Conservation (phyloP, 2,113 vertebrate genomes). For the Picathartes gymnocephalus region DNA sequence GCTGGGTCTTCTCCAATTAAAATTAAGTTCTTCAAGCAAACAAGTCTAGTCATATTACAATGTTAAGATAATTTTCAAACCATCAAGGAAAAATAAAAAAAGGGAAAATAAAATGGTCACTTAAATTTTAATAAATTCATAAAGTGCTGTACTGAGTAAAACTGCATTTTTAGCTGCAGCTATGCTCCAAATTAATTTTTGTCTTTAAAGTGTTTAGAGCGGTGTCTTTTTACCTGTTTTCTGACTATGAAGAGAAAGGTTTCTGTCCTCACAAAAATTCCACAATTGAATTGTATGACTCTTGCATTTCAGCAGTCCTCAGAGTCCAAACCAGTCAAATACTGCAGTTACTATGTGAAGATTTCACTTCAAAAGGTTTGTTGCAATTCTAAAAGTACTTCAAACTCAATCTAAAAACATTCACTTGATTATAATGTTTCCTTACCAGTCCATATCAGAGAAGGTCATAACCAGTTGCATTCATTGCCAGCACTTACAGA, state of each 20-base stretch:
- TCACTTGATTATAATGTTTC: neutral
- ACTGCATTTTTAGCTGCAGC: neutral
- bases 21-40: neutral
- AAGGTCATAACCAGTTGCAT: neutral
- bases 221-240: fast-evolving
- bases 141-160: neutral
- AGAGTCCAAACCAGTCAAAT: neutral
- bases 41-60: neutral
- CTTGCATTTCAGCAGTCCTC: neutral
- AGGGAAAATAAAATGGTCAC: neutral
- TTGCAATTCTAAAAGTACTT: neutral
- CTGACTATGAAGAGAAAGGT: neutral
- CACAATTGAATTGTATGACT: neutral
- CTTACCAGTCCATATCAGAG: neutral
- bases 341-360: neutral
- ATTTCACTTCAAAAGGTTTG: neutral
- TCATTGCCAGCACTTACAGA: neutral
- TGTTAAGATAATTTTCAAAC: neutral
- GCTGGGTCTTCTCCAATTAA: neutral
- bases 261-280: neutral
- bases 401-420: neutral
- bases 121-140: neutral
- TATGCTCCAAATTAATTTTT: neutral
- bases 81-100: no score
- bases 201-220: neutral